Base-by-base conservation (phyloP, 2,888 invertebrate species). In the Mesorhabditis belari region DNA sequence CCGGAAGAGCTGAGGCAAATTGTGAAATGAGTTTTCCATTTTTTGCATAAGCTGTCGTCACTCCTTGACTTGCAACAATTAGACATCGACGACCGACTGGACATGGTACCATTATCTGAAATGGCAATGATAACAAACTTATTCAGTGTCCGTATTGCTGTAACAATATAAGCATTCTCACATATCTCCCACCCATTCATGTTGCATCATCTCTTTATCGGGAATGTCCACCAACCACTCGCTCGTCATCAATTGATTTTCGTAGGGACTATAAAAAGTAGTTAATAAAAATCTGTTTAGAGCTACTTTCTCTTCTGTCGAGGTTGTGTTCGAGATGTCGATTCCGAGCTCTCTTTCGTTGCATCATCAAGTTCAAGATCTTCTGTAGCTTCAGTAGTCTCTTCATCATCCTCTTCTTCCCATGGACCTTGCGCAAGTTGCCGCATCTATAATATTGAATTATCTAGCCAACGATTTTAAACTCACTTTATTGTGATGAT, bases 201-300 rank as follows among this genome's bases (percentile, higher is more conserved):
- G 66, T 2, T 66, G 70, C 4, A 80, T 57, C 19, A 74, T 74
- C 60, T 83, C 81, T 67, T 83, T 82, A 26, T 85, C 84, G 0
- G 96, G 96, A 60, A 88, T 87, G 71, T 94, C 90, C 1, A 88
- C 84, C 81, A 96, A 84, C 94, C 94, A 96, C 82, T 96, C 95
- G 0, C 94, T 93, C 62, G 89, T 80, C 90, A 94, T 94, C 5
- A 94, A 53, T 50, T 69, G 61, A 27, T 67, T 63, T 4, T 61
- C 62, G 52, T 67, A 70, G n/a, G n/a, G n/a, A n/a, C n/a, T n/a
- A n/a, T n/a, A n/a, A n/a, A n/a, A n/a, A n/a, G n/a, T n/a, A n/a
- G n/a, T n/a, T n/a, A n/a, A n/a, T n/a, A n/a, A n/a, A n/a, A n/a
- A n/a, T n/a, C n/a, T n/a, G n/a, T n/a, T n/a, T n/a, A n/a, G n/a